Evolutionary conservation across 1,140 invertebrate species (phyloP), one percentile per base, ranked within the genome.

Genomic region (Alviniconcha marisindica): DNA sequence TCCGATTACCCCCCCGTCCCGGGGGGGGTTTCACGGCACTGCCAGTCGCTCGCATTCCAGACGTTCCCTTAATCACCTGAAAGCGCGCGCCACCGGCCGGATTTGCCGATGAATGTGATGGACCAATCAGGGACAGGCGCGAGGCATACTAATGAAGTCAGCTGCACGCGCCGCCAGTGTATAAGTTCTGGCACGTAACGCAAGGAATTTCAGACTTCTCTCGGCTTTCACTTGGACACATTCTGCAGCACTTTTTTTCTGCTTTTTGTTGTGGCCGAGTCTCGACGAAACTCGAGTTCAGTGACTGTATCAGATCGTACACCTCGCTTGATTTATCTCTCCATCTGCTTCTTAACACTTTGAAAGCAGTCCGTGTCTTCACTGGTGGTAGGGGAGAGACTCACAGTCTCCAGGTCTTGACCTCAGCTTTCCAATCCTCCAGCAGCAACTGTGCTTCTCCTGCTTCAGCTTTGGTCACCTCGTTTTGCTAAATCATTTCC

Each of bases 81-180:
- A n/a, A 10, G 63, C 28, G 63, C 24, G 63, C 36, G 63, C 36
- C 54, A n/a, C 14, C 21, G 21, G 28, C 21, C 54, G 5, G 54
- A 24, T 60, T 15, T 60, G 54, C 54, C 54, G 21, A n/a, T 21
- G 54, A 60, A 60, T n/a, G 54, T 60, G 21, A 60, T n/a, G 28
- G 54, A 7, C 69, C 66, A 42, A 71, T 71, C 69, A 38, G 69
- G 31, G 3, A 3, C 10, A 18, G 4, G 69, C 12, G 15, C 10
- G 69, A 71, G 24, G 36, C 69, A 71, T 71, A 24, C 1, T 40
- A 71, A 71, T 71, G 69, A 71, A 40, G 69, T 40, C 69, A 71
- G 69, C 69, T 71, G 69, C 69, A 33, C 69, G 69, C 18, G 69
- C 69, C 36, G 7, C 7, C 14, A 28, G 7, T 15, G 69, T 71